phyloP scores from a whole-genome alignment of 2,113 vertebrate genomes.

The Calcarius ornatus region DNA sequence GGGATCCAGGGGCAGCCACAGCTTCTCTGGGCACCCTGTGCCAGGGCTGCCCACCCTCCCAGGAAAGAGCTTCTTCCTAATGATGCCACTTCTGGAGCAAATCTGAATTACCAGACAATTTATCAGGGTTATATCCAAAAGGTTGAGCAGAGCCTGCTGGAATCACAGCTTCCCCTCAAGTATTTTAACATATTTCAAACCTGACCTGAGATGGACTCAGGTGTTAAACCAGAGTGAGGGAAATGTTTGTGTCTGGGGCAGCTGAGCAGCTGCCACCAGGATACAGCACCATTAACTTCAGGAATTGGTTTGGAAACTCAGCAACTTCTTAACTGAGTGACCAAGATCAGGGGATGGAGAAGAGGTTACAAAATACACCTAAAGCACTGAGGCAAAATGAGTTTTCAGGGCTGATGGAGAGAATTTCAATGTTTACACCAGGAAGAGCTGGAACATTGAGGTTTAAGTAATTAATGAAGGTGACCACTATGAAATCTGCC shows the following conservation, averaged over 20 bases:
- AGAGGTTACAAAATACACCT: background rate
- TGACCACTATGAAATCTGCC: background rate
- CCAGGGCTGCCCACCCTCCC: fast-evolving
- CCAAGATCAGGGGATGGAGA: background rate
- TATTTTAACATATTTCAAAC: background rate
- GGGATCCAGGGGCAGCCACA: background rate
- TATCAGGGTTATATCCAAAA: background rate
- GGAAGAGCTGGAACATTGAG: background rate
- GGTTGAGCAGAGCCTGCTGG: background rate
- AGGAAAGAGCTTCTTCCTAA: background rate
- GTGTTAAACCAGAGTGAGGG: background rate
- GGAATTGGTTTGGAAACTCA: background rate
- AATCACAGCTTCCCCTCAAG: background rate
- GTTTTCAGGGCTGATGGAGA: background rate
- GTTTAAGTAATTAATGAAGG: background rate
- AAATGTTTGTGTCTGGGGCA: background rate
- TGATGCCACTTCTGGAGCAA: background rate
- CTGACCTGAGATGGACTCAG: background rate
- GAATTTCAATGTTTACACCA: background rate
- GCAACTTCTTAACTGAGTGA: background rate
- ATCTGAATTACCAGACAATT: background rate
- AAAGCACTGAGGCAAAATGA: background rate
- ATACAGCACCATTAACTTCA: background rate
- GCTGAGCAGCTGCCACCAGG: background rate
- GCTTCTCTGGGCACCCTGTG: background rate